Base-by-base conservation (phyloP, 1,140 invertebrate genomes). In the Neoseiulus cucumeris region DNA sequence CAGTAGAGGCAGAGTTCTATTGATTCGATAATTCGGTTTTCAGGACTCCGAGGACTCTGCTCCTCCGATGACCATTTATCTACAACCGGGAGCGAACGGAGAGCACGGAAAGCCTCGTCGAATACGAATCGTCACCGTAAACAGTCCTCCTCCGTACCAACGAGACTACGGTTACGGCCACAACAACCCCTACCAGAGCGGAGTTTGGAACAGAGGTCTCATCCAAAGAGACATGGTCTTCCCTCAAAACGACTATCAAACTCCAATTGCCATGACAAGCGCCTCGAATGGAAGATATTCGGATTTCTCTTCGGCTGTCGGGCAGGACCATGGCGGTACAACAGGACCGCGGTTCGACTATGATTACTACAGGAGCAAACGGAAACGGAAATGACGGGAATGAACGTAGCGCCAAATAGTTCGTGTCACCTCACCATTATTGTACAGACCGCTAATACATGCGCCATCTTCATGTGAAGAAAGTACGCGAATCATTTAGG, bases 1-100 rank as follows among this genome's bases (percentile, higher is more conserved):
- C 4, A 39, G 33, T 39, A 4, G 4, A 4, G 4, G 18, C 51
- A 25, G 14, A 59, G 22, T 9, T 59, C 6, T 47, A 6, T 47
- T 59, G 1, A 0, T 59, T n/a, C 28, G 14, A 47, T 22, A 4
- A 22, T 47, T 28, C 28, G 25, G 9, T 59, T 59, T 33, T 25
- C 22, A 59, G 51, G 51, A 59, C 51, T 25, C 25, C 22, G 51
- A 59, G 6, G 51, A 59, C 51, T 18, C 14, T 5, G 12, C 25
- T 59, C 51, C 51, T 14, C 51, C 51, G 14, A 59, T 59, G 51
- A 59, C 51, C 14, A 59, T 59, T 5, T 59, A 59, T 59, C 51
- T 59, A 25, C 51, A 59, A 20, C 14, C 51, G 17, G 51, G 51
- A 17, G 51, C 51, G 14, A 59, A 59, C 22, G 51, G 51, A 25